Evolutionary conservation across 2,797 vertebrate species (phyloP), one percentile per base, ranked within the genome.

Genomic region (Heterohyrax brucei): DNA sequence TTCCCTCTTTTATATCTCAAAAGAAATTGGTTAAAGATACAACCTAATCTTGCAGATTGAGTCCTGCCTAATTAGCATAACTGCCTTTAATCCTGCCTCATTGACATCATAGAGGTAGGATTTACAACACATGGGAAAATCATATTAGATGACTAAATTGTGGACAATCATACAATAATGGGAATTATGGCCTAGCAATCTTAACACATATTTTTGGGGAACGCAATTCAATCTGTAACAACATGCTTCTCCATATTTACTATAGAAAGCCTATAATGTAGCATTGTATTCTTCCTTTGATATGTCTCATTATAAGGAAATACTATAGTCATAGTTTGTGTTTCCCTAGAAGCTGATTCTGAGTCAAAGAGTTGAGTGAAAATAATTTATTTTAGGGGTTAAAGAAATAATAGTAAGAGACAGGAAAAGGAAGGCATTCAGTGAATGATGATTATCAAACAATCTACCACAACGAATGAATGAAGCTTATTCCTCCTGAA

Each of bases 181-280:
- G 53, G 53, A 56, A 56, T 56, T 16, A 56, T 56, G 53, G 53
- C 12, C 53, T 56, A 56, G 53, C 53, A 56, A 56, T 14, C 13
- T 56, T 56, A 16, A 56, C 13, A 56, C 53, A 56, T 12, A 56
- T 56, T 56, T 56, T 56, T 18, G 53, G 53, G 53, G 12, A 16
- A 56, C 53, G 14, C 53, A 56, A 13, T 56, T 56, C 53, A 56
- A 56, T 53, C 53, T 16, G 4, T 13, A 56, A 16, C 53, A 56
- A 56, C 53, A 56, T 89, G 33, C 61, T 88, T 86, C 26, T 91
- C 86, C 26, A 91, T n/a, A 44, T 83, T 97, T 86, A 75, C 64
- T 64, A 68, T 7, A 89, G 95, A 95, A 95, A 93, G 24, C 53
- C 5, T 39, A 46, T 91, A 91, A n/a, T 33, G 19, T 22, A 85